Base-by-base conservation (phyloP, 2,113 vertebrate genomes). In the Rhea pennata region DNA sequence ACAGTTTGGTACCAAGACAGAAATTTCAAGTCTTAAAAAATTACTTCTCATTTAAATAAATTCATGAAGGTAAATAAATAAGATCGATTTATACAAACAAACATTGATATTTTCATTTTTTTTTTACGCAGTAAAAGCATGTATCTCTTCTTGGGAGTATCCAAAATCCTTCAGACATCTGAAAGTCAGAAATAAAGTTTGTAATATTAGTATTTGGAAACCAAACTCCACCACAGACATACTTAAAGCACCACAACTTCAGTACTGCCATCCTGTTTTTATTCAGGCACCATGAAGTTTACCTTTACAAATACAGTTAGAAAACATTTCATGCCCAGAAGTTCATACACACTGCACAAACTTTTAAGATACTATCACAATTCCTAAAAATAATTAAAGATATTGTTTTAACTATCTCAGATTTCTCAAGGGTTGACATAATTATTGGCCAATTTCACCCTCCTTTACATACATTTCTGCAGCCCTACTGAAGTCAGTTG, bases 81-180 rank as follows among this genome's bases (percentile, higher is more conserved):
- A 96, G 67, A 87, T 39, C 59, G 79, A 83, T 40, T 75, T 84
- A 50, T 66, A 89, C 46, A 83, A 96, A 95, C 26, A 81, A 86
- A 89, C 29, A 77, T 4, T 33, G 54, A 69, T 61, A 74, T 92
- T 51, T 46, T 93, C 53, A 11, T 53, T 14, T 88, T 42, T 88
- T 42, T 53, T 70, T 96, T 96, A 98, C 58, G 96, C 97, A 91
- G 94, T 98, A 90, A 98, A 98, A 96, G 96, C 65, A 0, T 98
- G 95, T 54, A 98, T 93, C 74, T 98, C 98, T 71, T 98, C 97
- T 93, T 97, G 90, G 58, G 97, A 98, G 91, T 98, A 98, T 78
- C 96, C 97, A 91, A 98, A 97, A 92, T 98, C 97, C 92, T 97
- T 96, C 83, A 98, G 95, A 59, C 93, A 97, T 15, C 98, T 98